Conservation (phyloP, 1,140 invertebrate genomes). For the Atta texana region DNA sequence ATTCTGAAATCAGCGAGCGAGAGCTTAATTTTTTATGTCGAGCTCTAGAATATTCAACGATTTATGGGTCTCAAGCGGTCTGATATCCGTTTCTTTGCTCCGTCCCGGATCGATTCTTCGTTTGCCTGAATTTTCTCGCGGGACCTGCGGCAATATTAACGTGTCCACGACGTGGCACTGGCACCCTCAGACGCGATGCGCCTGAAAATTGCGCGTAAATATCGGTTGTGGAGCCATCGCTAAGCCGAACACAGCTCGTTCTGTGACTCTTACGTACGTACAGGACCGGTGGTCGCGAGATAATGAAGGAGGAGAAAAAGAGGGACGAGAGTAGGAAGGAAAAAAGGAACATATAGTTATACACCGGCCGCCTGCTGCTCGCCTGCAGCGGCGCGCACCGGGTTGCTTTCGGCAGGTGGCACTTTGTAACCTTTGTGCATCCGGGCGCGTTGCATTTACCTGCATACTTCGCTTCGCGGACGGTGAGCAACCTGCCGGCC, state of each 20-base stretch:
- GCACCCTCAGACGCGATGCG: not conserved
- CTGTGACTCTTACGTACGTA: not conserved
- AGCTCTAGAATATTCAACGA: slow-evolving; percentile 40
- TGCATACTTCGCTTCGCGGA: slow-evolving; percentile 54
- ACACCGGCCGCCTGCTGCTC: slow-evolving; percentile 72
- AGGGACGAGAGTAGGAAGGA: slow-evolving; percentile 63
- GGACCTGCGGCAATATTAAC: not conserved
- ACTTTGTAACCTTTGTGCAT: slow-evolving; percentile 74
- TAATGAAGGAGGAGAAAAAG: slow-evolving; percentile 62
- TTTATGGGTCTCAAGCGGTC: slow-evolving; percentile 1
- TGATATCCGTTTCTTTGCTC: not conserved
- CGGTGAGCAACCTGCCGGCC: slow-evolving; percentile 45
- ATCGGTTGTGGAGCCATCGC: slow-evolving; percentile 34
- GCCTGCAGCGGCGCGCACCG: slow-evolving; percentile 60
- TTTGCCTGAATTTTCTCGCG: slow-evolving; percentile 8
- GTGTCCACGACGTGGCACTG: not conserved
- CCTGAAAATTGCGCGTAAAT: slow-evolving; percentile 50
- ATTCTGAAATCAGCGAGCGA: slow-evolving; percentile 16
- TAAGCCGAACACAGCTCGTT: slow-evolving; percentile 4
- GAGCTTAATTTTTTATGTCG: slow-evolving; percentile 32
- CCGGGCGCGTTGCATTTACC: slow-evolving; percentile 70
- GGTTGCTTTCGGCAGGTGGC: slow-evolving; percentile 74
- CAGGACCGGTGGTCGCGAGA: slow-evolving; percentile 38
- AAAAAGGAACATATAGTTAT: slow-evolving; percentile 67
- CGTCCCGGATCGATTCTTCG: not conserved